Evolutionary conservation across 2,888 invertebrate genomes (phyloP), one percentile per base, ranked within the genome.

Genomic region (Calephelis perditalis): DNA sequence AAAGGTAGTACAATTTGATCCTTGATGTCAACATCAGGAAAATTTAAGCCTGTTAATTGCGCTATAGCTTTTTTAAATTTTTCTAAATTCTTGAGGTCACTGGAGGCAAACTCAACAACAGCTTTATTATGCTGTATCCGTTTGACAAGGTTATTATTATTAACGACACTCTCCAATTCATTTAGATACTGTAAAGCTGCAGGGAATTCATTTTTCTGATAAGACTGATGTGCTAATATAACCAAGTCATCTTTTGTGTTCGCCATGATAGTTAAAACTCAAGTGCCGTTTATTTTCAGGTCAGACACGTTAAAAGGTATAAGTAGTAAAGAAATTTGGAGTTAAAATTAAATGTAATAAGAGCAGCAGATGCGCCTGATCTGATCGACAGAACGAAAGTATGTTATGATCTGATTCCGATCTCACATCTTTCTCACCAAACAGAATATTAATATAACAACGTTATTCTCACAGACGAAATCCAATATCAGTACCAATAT

Each of bases 81-180:
- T 60, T 95, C 95, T 11, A 95, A 93, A 71, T 95, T 94, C 69
- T 93, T 95, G 73, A 95, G 92, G 57, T 94, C 94, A 61, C 92
- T 92, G 65, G 93, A 93, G 79, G 94, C 96, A 81, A 95, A 97
- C 74, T 97, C 96, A 0, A 94, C 94, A 0, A 98, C 94, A 37
- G 95, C 94, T 82, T 95, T 95, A 77, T 98, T 98, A 73, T 97
- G 97, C 55, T 93, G 91, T 2, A 96, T 93, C 76, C 96, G 94
- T 65, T 94, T 92, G 11, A 69, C 44, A 15, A 71, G 59, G 5
- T 96, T 96, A 63, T 92, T 92, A 0, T 91, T 91, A 58, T 94
- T 88, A 62, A 81, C 76, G 5, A 92, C 73, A 37, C 79, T 80
- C 74, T 94, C 94, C 65, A 97, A 78, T 76, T 95, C 94, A 65